These are phyloP conservation scores for Enteromius radiatus DNA, from an alignment of 2,797 vertebrate species.

Conservation along the genomic window DNA sequence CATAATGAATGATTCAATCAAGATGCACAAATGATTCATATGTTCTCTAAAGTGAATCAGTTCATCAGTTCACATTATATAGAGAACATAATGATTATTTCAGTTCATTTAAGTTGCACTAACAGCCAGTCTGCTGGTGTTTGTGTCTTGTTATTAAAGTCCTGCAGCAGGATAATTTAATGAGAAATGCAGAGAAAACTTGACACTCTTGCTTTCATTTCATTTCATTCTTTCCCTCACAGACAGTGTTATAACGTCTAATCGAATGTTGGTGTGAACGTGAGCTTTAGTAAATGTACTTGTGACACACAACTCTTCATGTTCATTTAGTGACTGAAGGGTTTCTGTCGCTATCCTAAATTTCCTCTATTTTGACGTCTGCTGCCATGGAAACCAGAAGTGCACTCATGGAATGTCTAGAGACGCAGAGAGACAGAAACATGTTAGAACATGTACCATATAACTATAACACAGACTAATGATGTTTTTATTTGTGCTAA, in stretches of 20 bases:
- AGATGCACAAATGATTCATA: not conserved
- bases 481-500: not conserved
- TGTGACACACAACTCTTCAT: not conserved
- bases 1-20: not conserved
- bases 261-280: not conserved
- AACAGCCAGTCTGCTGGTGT: not conserved
- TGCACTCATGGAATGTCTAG: not conserved
- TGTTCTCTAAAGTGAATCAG: not conserved
- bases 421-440: not conserved
- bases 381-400: constrained; percentile 1
- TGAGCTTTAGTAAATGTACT: not conserved
- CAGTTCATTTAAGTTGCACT: not conserved
- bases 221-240: not conserved
- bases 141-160: not conserved
- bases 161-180: not conserved
- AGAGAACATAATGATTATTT: not conserved
- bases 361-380: not conserved
- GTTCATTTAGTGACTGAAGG: not conserved
- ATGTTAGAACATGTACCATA: not conserved
- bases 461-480: not conserved
- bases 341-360: not conserved
- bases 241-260: not conserved
- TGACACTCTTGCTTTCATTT: not conserved
- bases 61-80: not conserved
- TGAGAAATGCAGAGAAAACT: not conserved